Percentiles rank a stretch among this genome's conserved stretches.
These are phyloP conservation scores for Caenorhabditis sp. DNA, from an alignment of 2,888 invertebrate species.

Conservation along the genomic window DNA sequence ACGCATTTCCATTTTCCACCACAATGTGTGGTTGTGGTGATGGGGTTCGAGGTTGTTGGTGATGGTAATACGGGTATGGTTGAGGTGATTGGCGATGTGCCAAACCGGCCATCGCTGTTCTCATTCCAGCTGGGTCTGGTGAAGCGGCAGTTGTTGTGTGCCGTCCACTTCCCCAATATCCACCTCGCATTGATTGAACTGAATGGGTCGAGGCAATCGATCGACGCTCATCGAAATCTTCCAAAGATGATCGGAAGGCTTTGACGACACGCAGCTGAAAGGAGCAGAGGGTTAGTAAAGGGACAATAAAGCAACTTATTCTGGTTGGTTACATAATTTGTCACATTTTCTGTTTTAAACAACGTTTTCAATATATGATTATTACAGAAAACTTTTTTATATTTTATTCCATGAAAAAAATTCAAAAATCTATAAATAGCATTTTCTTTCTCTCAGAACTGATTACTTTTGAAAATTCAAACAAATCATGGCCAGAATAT, in stretches of 20 bases:
- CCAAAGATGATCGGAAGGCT: conserved; percentile 98
- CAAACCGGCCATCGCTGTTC: conserved; percentile 52
- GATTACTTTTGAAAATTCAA: too few species aligned
- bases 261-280: conserved; percentile 97
- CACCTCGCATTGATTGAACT: conserved; percentile 74
- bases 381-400: too few species aligned
- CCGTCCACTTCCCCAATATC: conserved; percentile 42
- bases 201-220: conserved; percentile 96
- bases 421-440: too few species aligned
- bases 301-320: too few species aligned
- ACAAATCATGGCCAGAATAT: too few species aligned
- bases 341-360: too few species aligned
- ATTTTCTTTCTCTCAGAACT: too few species aligned
- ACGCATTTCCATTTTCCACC: conserved; percentile 60
- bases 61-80: conserved; percentile 68
- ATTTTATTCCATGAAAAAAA: too few species aligned
- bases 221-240: conserved; percentile 98
- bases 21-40: conserved; percentile 62
- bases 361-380: too few species aligned
- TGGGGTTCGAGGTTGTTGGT: conserved; percentile 61
- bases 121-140: conserved; percentile 48
- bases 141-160: conserved; percentile 48
- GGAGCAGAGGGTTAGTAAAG: background rate
- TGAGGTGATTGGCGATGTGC: conserved; percentile 63
- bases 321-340: too few species aligned